phyloP scores from a whole-genome alignment of 2,797 vertebrate genomes.

The Channallabes apus region DNA sequence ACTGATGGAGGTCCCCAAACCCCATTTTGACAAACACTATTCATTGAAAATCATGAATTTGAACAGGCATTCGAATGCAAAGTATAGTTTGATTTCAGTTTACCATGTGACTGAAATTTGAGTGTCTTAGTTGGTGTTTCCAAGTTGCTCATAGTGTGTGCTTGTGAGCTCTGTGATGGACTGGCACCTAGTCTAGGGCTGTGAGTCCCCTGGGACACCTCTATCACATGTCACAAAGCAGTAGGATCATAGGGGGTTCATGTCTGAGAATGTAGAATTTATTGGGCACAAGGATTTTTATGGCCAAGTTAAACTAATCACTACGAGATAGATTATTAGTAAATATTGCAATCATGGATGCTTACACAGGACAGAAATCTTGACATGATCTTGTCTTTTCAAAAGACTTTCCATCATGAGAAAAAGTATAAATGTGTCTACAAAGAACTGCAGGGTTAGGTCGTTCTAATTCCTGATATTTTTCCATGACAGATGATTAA shows the following conservation, averaged over 20 bases:
- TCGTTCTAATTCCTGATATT: slow-evolving; percentile 27
- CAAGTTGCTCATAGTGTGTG: background rate
- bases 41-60: no score
- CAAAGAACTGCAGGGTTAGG: slow-evolving; percentile 85
- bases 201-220: no score
- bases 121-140: no score
- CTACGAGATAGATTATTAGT: background rate
- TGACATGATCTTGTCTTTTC: background rate
- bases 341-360: background rate
- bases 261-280: no score
- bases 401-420: slow-evolving; percentile 86
- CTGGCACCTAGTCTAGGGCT: background rate
- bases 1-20: background rate
- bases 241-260: no score
- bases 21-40: background rate
- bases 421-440: slow-evolving; percentile 83
- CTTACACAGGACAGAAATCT: background rate
- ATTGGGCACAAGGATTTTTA: no score
- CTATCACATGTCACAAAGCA: no score
- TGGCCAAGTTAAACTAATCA: slow-evolving; percentile 21
- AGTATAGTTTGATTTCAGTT: no score
- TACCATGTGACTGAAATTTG: no score
- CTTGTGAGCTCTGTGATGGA: no score
- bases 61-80: no score
- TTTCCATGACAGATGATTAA: no score